phyloP scores from a whole-genome alignment of 2,888 invertebrate genomes.

The Drosophila siamana region DNA sequence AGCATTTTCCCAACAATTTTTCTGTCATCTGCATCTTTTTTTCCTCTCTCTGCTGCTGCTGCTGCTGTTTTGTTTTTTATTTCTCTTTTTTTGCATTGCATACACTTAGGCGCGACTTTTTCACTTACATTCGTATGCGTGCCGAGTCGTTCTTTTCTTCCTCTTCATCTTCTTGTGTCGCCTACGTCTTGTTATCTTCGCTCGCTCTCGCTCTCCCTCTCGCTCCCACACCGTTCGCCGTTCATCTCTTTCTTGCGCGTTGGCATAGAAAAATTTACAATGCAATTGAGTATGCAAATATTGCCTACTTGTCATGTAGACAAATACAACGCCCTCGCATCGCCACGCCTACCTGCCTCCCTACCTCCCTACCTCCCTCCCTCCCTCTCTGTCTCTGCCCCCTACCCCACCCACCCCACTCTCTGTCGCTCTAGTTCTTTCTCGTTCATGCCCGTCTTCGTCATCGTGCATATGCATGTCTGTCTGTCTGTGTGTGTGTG shows the following conservation, averaged over 20 bases:
- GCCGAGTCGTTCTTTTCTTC: constrained; percentile 35
- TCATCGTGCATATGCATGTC: constrained; percentile 48
- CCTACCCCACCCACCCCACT: no score
- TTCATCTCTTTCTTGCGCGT: constrained; percentile 21
- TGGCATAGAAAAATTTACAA: constrained; percentile 83
- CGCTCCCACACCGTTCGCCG: no score
- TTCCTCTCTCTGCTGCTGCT: no score
- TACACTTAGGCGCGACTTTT: constrained; percentile 78
- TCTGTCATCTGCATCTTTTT: constrained; percentile 62
- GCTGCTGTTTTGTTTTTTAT: neutral
- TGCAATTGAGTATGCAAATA: constrained; percentile 85
- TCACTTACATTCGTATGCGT: constrained; percentile 51
- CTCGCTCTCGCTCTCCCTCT: neutral
- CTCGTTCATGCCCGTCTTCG: constrained; percentile 20
- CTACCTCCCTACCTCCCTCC: constrained; percentile 5
- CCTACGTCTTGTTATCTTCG: neutral
- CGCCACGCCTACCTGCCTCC: constrained; percentile 11
- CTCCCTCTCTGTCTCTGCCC: constrained; percentile 7
- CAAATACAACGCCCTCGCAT: constrained; percentile 63
- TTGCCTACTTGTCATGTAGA: constrained; percentile 83
- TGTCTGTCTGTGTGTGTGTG: constrained; percentile 8
- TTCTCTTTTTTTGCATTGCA: constrained; percentile 66
- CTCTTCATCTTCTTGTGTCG: constrained; percentile 1
- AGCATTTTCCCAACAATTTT: constrained; percentile 75
- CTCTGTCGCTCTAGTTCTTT: constrained; percentile 3